Percentiles rank a stretch among this genome's conserved stretches.
Evolutionary conservation across 2,888 invertebrate genomes (phyloP).

Genomic region (Synergus itoensis): DNA sequence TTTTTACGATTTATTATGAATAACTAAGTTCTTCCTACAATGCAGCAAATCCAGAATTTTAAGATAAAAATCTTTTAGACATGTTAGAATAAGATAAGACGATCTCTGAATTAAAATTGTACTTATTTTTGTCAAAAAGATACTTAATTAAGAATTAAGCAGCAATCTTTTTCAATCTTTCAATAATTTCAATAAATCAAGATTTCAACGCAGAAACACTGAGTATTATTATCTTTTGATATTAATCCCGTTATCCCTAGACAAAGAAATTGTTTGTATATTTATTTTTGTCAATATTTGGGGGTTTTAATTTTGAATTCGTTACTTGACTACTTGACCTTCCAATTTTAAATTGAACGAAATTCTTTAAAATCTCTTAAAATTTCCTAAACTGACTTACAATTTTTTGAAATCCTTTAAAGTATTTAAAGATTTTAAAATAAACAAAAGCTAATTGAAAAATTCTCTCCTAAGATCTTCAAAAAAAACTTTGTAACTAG

Average conservation of each 20-base stretch:
- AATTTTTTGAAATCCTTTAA: too few relatives aligned
- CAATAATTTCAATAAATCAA: neutral
- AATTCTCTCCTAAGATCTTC: too few relatives aligned
- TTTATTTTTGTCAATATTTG: too few relatives aligned
- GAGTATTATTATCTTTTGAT: neutral
- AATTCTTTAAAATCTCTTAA: too few relatives aligned
- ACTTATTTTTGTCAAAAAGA: neutral
- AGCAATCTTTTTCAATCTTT: neutral
- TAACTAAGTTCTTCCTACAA: neutral
- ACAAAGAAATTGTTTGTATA: too few relatives aligned
- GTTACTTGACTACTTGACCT: too few relatives aligned
- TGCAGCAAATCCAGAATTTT: neutral
- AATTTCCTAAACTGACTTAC: too few relatives aligned
- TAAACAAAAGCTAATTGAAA: too few relatives aligned
- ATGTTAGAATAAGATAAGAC: neutral
- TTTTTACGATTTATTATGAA: slow-evolving; percentile 5
- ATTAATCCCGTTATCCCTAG: neutral
- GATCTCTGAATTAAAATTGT: slow-evolving; percentile 1
- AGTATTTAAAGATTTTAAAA: too few relatives aligned
- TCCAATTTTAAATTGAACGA: too few relatives aligned
- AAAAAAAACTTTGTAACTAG: too few relatives aligned
- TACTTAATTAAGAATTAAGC: neutral
- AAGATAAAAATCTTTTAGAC: slow-evolving; percentile 26
- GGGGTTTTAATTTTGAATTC: too few relatives aligned
- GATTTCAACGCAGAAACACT: neutral